phyloP scores from a whole-genome alignment of 2,888 invertebrate genomes.

The Glomeris marginata region DNA sequence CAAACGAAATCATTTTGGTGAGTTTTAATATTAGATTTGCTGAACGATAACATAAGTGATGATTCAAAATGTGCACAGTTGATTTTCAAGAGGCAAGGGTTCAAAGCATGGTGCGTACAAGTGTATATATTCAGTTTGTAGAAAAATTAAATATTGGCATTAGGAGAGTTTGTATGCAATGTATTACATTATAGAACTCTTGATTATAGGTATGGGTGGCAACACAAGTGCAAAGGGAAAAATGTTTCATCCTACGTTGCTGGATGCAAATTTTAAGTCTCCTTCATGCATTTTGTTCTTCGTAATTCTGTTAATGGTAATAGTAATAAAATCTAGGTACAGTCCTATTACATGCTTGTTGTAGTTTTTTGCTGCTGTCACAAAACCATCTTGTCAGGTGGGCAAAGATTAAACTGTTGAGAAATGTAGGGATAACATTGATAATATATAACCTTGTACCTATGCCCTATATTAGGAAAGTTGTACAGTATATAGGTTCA shows the following conservation, averaged over 20 bases:
- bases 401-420: too few species aligned
- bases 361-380: too few species aligned
- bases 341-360: too few species aligned
- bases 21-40: constrained; percentile 26
- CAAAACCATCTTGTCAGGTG: too few species aligned
- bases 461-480: too few species aligned
- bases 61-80: constrained; percentile 51
- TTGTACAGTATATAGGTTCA: too few species aligned
- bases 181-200: neutral
- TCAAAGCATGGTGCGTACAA: constrained; percentile 13
- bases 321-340: too few species aligned
- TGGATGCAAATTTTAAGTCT: constrained; percentile 13
- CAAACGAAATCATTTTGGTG: neutral
- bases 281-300: too few species aligned
- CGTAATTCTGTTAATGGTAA: too few species aligned
- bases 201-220: constrained; percentile 14
- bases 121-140: too few species aligned
- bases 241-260: constrained; percentile 15
- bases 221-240: constrained; percentile 14
- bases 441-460: too few species aligned
- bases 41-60: constrained; percentile 48
- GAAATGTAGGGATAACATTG: too few species aligned
- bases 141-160: neutral
- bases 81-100: constrained; percentile 30
- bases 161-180: neutral